These are phyloP conservation scores for Esox niger DNA, from an alignment of 2,113 vertebrate species.

Conservation along the genomic window DNA sequence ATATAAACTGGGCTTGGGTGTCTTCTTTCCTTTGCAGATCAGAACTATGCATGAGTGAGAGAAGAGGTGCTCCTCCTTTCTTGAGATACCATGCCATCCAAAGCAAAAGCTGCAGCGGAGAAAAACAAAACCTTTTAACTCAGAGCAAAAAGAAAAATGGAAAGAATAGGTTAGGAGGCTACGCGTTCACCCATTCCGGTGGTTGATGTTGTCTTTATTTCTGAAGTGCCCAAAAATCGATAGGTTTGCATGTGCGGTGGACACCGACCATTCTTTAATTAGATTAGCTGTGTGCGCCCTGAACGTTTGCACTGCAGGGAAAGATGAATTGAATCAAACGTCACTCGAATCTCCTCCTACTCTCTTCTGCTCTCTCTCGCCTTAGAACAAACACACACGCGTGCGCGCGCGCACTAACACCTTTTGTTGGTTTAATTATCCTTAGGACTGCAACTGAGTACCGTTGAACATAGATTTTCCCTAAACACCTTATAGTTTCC, in stretches of 20 bases:
- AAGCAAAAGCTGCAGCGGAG: conserved; percentile 41
- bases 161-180: conserved; percentile 42
- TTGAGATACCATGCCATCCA: conserved; percentile 45
- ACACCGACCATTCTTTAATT: conserved; percentile 12
- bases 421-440: too few species aligned
- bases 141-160: conserved; percentile 58
- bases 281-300: conserved; percentile 38
- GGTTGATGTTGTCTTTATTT: conserved; percentile 17
- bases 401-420: too few species aligned
- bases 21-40: background rate
- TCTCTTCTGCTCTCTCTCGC: background rate
- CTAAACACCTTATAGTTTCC: too few species aligned
- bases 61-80: conserved; percentile 52
- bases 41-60: conserved; percentile 22
- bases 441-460: too few species aligned
- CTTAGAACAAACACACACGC: background rate
- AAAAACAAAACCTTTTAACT: conserved; percentile 44
- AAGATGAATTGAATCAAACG: conserved; percentile 70
- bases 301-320: conserved; percentile 72
- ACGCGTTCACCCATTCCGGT: conserved; percentile 51
- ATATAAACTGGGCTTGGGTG: background rate
- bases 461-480: too few species aligned
- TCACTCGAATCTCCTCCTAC: conserved; percentile 73
- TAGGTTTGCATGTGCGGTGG: conserved; percentile 6
- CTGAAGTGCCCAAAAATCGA: conserved; percentile 14